Evolutionary conservation across 2,888 invertebrate genomes (phyloP).

Genomic region (Heteromyza rotundicornis): DNA sequence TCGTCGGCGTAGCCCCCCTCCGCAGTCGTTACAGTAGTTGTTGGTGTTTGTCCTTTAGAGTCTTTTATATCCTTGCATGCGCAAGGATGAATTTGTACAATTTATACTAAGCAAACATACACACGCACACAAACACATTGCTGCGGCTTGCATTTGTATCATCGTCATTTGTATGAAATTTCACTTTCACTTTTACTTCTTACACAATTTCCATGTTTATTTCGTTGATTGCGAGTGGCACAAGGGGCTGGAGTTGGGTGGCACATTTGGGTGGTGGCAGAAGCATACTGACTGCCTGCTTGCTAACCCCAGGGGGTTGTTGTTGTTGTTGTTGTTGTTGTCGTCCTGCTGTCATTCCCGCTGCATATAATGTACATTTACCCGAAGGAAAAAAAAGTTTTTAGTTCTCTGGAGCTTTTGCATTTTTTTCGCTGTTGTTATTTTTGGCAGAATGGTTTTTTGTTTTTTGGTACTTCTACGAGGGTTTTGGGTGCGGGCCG

Average conservation of each 20-base stretch:
- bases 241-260: too few species aligned
- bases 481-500: slow-evolving; percentile 9
- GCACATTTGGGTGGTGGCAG: too few species aligned
- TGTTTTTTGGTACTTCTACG: slow-evolving; percentile 24
- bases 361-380: slow-evolving; percentile 51
- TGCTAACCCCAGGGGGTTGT: too few species aligned
- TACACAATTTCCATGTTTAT: slow-evolving; percentile 16
- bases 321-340: slow-evolving; percentile 24
- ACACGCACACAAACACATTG: slow-evolving; percentile 9
- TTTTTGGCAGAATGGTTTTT: slow-evolving; percentile 24
- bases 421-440: slow-evolving; percentile 36
- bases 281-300: too few species aligned
- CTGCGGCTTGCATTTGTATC: slow-evolving; percentile 7
- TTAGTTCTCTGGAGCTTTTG: slow-evolving; percentile 48
- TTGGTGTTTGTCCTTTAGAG: slow-evolving; percentile 29
- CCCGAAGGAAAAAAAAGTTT: too few species aligned
- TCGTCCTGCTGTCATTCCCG: slow-evolving; percentile 12
- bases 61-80: slow-evolving; percentile 26
- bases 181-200: slow-evolving; percentile 50
- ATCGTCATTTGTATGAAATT: slow-evolving; percentile 31
- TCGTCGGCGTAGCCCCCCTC: slow-evolving; percentile 27
- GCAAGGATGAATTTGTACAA: slow-evolving; percentile 18
- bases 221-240: neutral
- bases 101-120: slow-evolving; percentile 4
- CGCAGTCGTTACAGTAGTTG: slow-evolving; percentile 27